Evolutionary conservation across 2,797 vertebrate species (phyloP), one percentile per base, ranked within the genome.

Genomic region (Brotula barbata): DNA sequence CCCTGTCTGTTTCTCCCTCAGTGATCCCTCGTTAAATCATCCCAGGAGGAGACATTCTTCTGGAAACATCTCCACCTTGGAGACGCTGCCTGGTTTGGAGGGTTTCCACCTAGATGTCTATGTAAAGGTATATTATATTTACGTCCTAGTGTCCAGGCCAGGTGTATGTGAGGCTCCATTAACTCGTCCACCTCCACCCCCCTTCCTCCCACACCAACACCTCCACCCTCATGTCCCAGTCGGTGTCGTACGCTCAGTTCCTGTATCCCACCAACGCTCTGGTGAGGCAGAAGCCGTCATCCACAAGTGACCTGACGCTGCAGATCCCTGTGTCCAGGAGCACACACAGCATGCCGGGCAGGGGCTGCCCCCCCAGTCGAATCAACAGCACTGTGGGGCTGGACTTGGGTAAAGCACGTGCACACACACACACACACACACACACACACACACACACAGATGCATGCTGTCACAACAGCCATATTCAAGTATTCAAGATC

Each of bases 231-330:
- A 31, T 47, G 58, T 70, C 44, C 43, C 67, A 99, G 97, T 95
- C 97, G 0, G 96, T 99, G 76, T 99, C 97, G 15, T 99, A 99
- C 58, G 95, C 96, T 63, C 92, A 91, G 86, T 98, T 96, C 87
- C 80, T 99, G 43, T 96, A 95, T 47, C 95, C 97, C 0, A 99
- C 96, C 21, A 96, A 99, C 0, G 97, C 96, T 16, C 89, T 99
- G 33, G 94, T 95, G 33, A 85, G 91, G 45, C 92, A 92, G 77
- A 96, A 95, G 89, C 95, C 60, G 2, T 80, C 57, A 25, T 88
- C 81, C 67, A 5, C 73, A 84, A 67, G 79, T 88, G 34, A 80
- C 87, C 82, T 93, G 86, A 75, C 77, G 0, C 90, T 92, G 25
- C 75, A 89, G 78, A 75, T 89, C 41, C 88, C 75, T 17, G 70